phyloP scores from a whole-genome alignment of 2,113 vertebrate species.

The Serinus canaria region DNA sequence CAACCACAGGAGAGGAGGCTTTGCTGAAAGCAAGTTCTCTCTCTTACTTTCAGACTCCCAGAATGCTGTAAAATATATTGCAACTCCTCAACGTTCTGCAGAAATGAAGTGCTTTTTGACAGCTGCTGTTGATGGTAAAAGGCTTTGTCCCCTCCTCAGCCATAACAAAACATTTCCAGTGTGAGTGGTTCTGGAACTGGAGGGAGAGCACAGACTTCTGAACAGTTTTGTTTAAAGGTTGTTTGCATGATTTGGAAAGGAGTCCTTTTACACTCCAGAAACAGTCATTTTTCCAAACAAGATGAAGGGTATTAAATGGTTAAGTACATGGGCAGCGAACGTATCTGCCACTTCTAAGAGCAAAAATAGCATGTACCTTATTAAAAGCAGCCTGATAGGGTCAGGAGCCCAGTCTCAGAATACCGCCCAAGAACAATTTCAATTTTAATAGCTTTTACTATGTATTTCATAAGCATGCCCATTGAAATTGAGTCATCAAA shows the following conservation, averaged over 20 bases:
- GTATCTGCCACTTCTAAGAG: constrained; percentile 72
- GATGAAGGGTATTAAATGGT: constrained; percentile 44
- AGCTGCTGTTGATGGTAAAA: background rate
- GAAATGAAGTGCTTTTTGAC: background rate
- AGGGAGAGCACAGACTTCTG: background rate
- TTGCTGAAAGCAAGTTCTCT: background rate
- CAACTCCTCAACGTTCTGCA: accelerated
- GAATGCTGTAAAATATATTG: background rate
- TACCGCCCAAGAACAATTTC: constrained; percentile 98
- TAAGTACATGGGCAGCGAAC: constrained; percentile 72
- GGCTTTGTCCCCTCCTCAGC: background rate
- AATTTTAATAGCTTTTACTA: constrained; percentile 99
- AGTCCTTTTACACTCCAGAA: background rate
- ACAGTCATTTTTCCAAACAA: background rate
- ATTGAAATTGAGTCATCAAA: constrained; percentile 99
- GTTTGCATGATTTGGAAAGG: background rate
- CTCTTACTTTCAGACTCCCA: background rate
- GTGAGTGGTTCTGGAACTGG: background rate
- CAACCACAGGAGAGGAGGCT: background rate
- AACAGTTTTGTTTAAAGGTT: background rate
- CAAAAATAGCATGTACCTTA: constrained; percentile 83
- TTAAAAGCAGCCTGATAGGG: constrained; percentile 91
- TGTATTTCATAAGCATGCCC: constrained; percentile 94
- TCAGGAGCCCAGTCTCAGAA: constrained; percentile 83
- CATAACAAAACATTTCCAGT: background rate